Conservation (phyloP, 2,113 vertebrate species). For the Acinonyx jubatus region DNA sequence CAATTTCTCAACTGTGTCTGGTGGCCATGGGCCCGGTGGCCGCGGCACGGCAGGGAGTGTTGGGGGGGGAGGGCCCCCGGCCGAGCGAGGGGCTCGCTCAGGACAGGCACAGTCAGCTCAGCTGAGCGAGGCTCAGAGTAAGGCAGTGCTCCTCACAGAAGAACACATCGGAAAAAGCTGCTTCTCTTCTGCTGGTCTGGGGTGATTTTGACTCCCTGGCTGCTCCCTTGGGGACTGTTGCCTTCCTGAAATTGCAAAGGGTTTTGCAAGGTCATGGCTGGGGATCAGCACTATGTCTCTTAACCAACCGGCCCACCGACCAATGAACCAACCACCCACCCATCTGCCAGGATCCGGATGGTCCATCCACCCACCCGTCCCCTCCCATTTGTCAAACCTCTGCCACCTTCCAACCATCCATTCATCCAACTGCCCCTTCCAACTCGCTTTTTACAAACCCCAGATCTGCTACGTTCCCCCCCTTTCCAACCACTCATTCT, state of each 20-base stretch:
- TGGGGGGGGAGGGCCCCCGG: constrained; percentile 74
- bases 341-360: too few relatives aligned
- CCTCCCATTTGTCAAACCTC: background rate
- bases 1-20: constrained; percentile 76
- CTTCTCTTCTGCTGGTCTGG: constrained; percentile 95
- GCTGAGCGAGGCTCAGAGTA: constrained; percentile 80
- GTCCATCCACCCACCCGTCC: background rate
- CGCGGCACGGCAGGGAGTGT: background rate
- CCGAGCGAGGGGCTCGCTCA: constrained; percentile 68
- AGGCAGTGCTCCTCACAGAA: constrained; percentile 92
- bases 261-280: constrained; percentile 25
- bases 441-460: background rate
- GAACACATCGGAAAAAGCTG: constrained; percentile 96
- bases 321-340: background rate
- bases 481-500: background rate
- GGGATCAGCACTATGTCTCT: background rate
- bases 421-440: background rate
- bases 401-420: background rate
- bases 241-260: constrained; percentile 90
- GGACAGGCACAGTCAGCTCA: constrained; percentile 89
- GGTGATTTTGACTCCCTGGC: constrained; percentile 95
- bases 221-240: constrained; percentile 93
- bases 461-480: background rate
- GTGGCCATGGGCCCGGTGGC: constrained; percentile 66
- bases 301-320: too few relatives aligned